Percentiles rank a stretch among this genome's conserved stretches.
Evolutionary conservation across 2,888 invertebrate species (phyloP).

Genomic region (Dyspetes luteomarginatus): DNA sequence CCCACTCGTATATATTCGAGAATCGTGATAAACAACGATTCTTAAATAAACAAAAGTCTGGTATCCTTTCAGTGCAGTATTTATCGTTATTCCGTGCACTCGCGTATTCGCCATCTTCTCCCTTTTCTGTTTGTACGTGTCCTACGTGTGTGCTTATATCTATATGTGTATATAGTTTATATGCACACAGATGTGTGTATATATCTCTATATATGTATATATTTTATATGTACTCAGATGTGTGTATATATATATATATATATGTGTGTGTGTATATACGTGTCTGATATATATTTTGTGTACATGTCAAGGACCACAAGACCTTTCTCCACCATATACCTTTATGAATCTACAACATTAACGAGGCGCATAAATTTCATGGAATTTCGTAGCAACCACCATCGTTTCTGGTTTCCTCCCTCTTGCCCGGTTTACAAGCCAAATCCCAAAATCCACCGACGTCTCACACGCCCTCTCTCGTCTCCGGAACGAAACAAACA

Average conservation of each 20-base stretch:
- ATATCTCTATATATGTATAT: not conserved
- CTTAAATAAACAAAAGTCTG: conserved; percentile 72
- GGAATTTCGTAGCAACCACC: conserved; percentile 62
- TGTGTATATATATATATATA: not conserved
- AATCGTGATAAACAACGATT: conserved; percentile 63
- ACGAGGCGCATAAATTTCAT: conserved; percentile 69
- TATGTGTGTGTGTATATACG: not conserved
- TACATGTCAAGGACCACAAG: not conserved
- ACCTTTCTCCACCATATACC: conserved; percentile 25
- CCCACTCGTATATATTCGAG: no score
- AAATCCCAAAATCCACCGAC: conserved; percentile 48
- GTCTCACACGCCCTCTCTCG: conserved; percentile 3
- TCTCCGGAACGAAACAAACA: conserved; percentile 19
- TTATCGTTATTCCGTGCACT: conserved; percentile 71
- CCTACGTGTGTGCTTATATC: not conserved
- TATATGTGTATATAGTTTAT: not conserved
- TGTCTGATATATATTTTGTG: conserved; percentile 1
- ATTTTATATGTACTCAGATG: not conserved
- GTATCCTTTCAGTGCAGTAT: conserved; percentile 71
- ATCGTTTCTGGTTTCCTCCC: conserved; percentile 35
- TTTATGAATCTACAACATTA: conserved; percentile 74
- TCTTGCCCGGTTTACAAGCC: conserved; percentile 48
- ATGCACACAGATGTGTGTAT: not conserved
- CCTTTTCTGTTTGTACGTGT: conserved; percentile 30
- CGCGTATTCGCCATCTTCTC: conserved; percentile 66